A percentile compares a stretch with the other conserved stretches of the same genome.
Conservation (phyloP, 2,797 vertebrate genomes). For the Diceros bicornis region DNA sequence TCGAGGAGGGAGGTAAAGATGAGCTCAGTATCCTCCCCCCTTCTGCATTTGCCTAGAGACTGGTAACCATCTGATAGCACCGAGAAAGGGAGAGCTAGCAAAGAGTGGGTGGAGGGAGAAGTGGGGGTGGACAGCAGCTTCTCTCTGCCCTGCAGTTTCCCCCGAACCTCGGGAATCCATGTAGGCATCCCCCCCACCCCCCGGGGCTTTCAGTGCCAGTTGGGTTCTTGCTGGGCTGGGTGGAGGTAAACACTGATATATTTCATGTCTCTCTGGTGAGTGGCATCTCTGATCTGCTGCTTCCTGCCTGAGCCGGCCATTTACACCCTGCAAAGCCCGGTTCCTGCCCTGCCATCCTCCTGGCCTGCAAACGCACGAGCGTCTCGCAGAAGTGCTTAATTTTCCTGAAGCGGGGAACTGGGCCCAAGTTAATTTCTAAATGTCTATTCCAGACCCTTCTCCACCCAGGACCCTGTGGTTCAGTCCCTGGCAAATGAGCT, state of each 20-base stretch:
- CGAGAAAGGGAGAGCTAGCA: constrained; percentile 45
- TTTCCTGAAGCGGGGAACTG: constrained; percentile 66
- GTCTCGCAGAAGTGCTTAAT: constrained; percentile 84
- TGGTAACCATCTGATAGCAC: constrained; percentile 76
- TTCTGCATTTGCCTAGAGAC: constrained; percentile 74
- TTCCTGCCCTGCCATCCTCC: constrained; percentile 19
- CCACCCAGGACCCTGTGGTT: constrained; percentile 20
- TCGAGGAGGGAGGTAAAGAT: constrained; percentile 67
- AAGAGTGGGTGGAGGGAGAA: constrained; percentile 70
- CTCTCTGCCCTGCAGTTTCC: neutral
- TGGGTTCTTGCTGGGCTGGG: constrained; percentile 54
- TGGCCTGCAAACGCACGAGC: constrained; percentile 71
- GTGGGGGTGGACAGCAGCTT: constrained; percentile 59
- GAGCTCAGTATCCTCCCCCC: constrained; percentile 37
- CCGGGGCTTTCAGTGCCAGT: constrained; percentile 14
- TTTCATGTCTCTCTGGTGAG: constrained; percentile 28
- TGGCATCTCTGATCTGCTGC: constrained; percentile 26
- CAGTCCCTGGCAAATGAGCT: constrained; percentile 37
- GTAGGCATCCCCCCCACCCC: neutral
- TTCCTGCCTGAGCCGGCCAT: constrained; percentile 40
- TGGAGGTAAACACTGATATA: neutral
- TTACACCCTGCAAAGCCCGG: neutral
- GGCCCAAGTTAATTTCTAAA: constrained; percentile 82
- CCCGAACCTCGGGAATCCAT: constrained; percentile 22
- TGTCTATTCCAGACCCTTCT: constrained; percentile 58